Evolutionary conservation across 2,888 invertebrate genomes (phyloP).

Genomic region (Troilus luridus): DNA sequence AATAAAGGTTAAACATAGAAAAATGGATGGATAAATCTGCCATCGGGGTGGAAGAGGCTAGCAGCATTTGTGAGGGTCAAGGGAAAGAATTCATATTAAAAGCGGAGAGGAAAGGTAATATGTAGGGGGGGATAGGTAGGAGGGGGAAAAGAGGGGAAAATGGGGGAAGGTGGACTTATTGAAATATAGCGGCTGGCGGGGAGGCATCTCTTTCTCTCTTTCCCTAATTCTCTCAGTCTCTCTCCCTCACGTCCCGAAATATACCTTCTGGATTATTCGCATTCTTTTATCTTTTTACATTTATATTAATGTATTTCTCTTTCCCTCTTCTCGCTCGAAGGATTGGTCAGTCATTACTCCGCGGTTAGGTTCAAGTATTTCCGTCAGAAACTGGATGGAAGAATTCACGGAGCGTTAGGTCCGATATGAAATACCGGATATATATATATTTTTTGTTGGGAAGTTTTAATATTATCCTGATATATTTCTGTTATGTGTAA

Average conservation of each 20-base stretch:
- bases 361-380: background rate
- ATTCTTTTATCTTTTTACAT: conserved; percentile 31
- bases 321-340: background rate
- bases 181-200: conserved; percentile 42
- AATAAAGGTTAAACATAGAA: conserved; percentile 50
- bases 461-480: background rate
- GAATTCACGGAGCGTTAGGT: background rate
- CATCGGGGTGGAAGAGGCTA: conserved; percentile 41
- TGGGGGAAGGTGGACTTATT: conserved; percentile 48
- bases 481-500: background rate
- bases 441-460: background rate
- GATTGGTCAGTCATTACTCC: conserved; percentile 4
- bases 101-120: conserved; percentile 58
- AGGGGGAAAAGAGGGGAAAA: background rate
- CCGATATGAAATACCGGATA: background rate
- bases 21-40: conserved; percentile 44
- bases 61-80: conserved; percentile 54
- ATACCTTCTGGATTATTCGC: conserved; percentile 48
- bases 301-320: conserved; percentile 35
- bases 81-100: conserved; percentile 61
- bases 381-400: background rate
- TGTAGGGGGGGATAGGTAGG: conserved; percentile 37
- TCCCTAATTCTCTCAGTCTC: conserved; percentile 23
- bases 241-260: conserved; percentile 45
- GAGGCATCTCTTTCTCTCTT: conserved; percentile 24